A percentile compares a stretch with the other conserved stretches of the same genome.
Conservation (phyloP, 2,797 vertebrate species). For the Protosalanx chinensis region DNA sequence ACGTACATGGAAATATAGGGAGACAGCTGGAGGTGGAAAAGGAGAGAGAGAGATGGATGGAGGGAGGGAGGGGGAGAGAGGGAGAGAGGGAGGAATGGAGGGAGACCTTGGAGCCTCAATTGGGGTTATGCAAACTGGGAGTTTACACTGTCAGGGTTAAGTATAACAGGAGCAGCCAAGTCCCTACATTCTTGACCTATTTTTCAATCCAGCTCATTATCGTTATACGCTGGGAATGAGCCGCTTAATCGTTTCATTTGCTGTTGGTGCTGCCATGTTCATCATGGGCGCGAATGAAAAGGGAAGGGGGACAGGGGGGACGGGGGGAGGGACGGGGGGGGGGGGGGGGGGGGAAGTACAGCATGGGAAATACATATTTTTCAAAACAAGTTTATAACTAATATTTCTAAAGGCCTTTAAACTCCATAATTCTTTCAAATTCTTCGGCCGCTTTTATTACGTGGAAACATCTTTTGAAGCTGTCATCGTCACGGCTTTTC, state of each 20-base stretch:
- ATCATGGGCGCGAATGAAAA: constrained; percentile 16
- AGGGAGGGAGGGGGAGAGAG: neutral
- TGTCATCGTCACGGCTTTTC: constrained; percentile 55
- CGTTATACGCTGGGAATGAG: constrained; percentile 35
- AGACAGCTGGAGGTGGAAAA: neutral
- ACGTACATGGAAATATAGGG: neutral
- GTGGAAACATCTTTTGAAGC: constrained; percentile 54
- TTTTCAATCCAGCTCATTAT: constrained; percentile 53
- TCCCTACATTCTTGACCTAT: constrained; percentile 51
- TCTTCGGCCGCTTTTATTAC: constrained; percentile 56
- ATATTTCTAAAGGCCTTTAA: constrained; percentile 50
- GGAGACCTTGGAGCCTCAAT: constrained; percentile 3
- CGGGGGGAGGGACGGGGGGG: too few relatives aligned
- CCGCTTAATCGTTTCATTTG: constrained; percentile 32
- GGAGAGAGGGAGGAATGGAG: neutral
- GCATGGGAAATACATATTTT: constrained; percentile 46
- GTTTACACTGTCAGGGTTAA: constrained; percentile 32
- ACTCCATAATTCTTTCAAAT: constrained; percentile 53
- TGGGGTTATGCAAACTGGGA: constrained; percentile 11
- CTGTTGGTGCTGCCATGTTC: constrained; percentile 9
- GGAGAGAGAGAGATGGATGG: neutral
- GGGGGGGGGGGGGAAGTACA: neutral
- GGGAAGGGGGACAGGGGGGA: neutral
- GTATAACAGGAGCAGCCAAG: constrained; percentile 40
- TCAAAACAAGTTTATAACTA: constrained; percentile 42